Base-by-base conservation (phyloP, 2,888 invertebrate genomes). In the Dorcus hopei region DNA sequence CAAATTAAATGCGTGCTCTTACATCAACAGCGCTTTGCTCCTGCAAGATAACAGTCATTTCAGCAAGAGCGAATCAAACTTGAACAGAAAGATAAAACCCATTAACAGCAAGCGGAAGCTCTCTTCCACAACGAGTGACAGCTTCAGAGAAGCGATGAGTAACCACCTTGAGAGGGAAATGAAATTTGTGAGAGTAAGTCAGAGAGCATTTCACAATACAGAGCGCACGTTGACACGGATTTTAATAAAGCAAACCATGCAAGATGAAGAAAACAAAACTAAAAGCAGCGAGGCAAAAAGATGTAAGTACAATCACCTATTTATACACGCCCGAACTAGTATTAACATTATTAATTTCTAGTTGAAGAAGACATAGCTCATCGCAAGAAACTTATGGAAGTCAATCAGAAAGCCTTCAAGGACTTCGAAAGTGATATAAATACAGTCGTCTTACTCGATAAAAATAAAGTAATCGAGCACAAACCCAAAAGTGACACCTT, bases 361-460 rank as follows among this genome's bases (percentile, higher is more conserved):
- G 52, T 53, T 14, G 48, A 47, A 51, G 49, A 54, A 33, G 58
- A 61, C 6, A 55, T 54, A n/a, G 41, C 49, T 1, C 52, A 61
- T 53, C 38, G 50, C 7, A 48, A 40, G n/a, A 56, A 56, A 23
- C 52, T 61, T 7, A 11, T 61, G 3, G 58, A 58, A 43, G 41
- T 54, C 14, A 61, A 61, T 33, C 38, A 43, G 45, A 58, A 53
- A 38, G 58, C 52, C 9, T 61, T 61, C 38, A 41, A 53, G 9
- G 56, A 50, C 16, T 58, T 61, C 19, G 61, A 61, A 42, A 54
- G 56, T 23, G 49, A 61, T n/a, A 48, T 60, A 43, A 49, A 54
- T 7, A 60, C 47, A 11, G 48, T 60, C 3, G 54, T 57, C 14
- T 57, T 60, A 19, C 38, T 60, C 11, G 57, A 60, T 14, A 60